Conservation (phyloP, 2,797 vertebrate genomes). For the Coracias cyanogaster region DNA sequence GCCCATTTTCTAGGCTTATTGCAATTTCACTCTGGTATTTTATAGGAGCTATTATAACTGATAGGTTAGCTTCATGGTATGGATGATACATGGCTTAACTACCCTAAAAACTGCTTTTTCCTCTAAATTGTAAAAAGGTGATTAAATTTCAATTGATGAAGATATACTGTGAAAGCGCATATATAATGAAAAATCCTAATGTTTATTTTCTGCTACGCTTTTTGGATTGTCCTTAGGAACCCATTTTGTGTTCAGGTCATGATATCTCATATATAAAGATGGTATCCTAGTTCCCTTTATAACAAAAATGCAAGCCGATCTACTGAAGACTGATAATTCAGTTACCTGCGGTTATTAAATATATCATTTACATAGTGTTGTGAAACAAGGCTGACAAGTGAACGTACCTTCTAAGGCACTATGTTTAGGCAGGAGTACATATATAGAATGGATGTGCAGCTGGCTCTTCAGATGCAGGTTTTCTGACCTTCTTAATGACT, state of each 20-base stretch:
- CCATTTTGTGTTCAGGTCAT: constrained; percentile 3
- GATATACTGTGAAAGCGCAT: constrained; percentile 59
- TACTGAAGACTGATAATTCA: constrained; percentile 5
- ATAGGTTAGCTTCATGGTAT: constrained; percentile 87
- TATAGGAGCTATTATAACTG: constrained; percentile 90
- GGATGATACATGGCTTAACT: constrained; percentile 85
- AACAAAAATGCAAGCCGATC: neutral
- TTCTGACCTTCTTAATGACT: neutral
- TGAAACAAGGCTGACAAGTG: neutral
- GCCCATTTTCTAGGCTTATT: constrained; percentile 90
- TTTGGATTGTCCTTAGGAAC: constrained; percentile 31
- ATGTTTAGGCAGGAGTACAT: neutral
- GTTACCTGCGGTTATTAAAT: neutral
- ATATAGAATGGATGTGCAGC: neutral
- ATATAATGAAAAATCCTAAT: constrained; percentile 52
- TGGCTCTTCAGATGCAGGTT: neutral
- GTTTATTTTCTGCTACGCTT: constrained; percentile 53
- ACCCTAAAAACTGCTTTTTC: constrained; percentile 68
- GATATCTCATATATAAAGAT: neutral
- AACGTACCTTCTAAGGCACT: neutral
- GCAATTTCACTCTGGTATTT: constrained; percentile 88
- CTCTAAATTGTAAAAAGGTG: constrained; percentile 78
- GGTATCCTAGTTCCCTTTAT: neutral
- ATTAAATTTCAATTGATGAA: constrained; percentile 78
- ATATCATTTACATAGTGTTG: neutral